Evolutionary conservation across 2,797 vertebrate genomes (phyloP).

Genomic region (Ceryle rudis): DNA sequence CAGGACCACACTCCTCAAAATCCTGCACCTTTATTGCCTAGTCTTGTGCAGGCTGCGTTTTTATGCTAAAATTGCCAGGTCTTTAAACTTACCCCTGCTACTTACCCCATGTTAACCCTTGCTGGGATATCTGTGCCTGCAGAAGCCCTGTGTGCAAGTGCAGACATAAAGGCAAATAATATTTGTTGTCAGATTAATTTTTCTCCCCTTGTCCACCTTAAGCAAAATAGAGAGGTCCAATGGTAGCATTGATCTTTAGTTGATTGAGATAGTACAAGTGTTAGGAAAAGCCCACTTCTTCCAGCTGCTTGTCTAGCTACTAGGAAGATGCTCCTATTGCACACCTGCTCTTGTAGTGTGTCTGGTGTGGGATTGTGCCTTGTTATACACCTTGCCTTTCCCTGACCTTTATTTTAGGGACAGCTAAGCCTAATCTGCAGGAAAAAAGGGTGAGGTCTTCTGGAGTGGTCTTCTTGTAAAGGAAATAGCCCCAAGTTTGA

Average conservation of each 20-base stretch:
- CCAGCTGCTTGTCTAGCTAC: neutral
- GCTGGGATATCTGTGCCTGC: neutral
- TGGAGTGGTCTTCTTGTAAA: neutral
- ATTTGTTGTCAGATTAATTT: neutral
- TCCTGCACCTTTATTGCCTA: neutral
- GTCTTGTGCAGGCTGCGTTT: neutral
- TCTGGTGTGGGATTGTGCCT: neutral
- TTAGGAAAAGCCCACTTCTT: neutral
- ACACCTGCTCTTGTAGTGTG: accelerated
- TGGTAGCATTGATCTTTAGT: neutral
- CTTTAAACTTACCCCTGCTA: neutral
- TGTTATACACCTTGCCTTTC: neutral
- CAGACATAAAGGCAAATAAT: neutral
- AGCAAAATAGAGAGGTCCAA: neutral
- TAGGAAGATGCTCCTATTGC: neutral
- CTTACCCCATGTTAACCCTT: neutral
- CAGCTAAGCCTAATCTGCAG: neutral
- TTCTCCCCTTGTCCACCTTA: no score
- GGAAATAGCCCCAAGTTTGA: neutral
- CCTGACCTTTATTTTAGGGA: neutral
- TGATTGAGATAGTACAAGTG: neutral
- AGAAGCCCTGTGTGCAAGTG: accelerated
- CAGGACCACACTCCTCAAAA: neutral
- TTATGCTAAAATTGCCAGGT: neutral
- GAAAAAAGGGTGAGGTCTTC: neutral